Conservation (phyloP, 2,888 invertebrate genomes). For the Ochropacha duplaris region DNA sequence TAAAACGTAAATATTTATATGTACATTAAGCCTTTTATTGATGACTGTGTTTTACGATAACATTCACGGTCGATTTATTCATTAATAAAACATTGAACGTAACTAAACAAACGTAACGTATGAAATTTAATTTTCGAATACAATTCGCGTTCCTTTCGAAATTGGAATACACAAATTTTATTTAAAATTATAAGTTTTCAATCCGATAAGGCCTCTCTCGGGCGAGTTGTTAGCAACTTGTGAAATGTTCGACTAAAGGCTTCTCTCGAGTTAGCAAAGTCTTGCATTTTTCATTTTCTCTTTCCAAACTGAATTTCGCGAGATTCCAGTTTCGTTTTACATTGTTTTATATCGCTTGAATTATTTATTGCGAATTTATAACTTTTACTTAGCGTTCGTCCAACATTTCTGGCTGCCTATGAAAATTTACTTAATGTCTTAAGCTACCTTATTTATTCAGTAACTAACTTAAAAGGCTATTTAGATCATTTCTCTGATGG, state of each 20-base stretch:
- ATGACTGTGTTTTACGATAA: background rate
- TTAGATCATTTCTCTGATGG: background rate
- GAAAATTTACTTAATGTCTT: background rate
- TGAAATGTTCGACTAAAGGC: background rate
- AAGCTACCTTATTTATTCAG: no score
- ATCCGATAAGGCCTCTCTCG: background rate
- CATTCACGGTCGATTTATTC: conserved; percentile 7
- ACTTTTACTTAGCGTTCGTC: background rate
- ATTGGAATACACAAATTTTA: background rate
- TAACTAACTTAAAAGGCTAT: background rate
- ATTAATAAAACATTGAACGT: conserved; percentile 9
- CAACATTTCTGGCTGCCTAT: background rate
- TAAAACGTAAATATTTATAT: background rate
- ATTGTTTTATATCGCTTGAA: background rate
- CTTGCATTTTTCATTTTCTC: background rate
- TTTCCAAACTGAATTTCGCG: background rate
- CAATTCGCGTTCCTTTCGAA: background rate
- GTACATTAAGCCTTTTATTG: conserved; percentile 1
- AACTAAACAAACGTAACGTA: background rate
- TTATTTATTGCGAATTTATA: background rate
- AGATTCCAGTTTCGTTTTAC: background rate
- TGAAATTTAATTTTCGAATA: background rate
- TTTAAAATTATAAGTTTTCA: background rate
- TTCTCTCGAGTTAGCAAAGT: background rate
- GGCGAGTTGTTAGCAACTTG: background rate